phyloP scores from a whole-genome alignment of 92 coral and sea anemone species.

The Epizoanthus illoricatus region DNA sequence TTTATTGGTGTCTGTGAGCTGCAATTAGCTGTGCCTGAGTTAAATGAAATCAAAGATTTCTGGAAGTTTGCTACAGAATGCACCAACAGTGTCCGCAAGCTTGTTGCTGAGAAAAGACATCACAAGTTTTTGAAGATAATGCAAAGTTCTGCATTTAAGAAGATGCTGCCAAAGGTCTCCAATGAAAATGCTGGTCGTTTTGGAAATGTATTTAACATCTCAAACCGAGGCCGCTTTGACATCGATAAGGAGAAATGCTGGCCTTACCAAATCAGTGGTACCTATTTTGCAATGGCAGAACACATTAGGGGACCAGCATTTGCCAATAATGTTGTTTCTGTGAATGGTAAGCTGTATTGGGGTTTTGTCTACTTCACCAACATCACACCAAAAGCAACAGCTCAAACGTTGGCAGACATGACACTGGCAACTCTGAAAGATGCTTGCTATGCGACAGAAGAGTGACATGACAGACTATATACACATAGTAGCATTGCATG shows the following conservation, averaged over 20 bases:
- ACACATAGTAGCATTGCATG: no score
- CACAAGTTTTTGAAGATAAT: background rate
- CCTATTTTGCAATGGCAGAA: slow-evolving; percentile 24
- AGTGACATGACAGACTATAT: no score
- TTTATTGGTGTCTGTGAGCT: slow-evolving; percentile 16
- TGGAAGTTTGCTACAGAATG: slow-evolving; percentile 45
- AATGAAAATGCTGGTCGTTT: slow-evolving; percentile 9
- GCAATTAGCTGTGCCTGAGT: slow-evolving; percentile 18
- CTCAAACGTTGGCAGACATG: slow-evolving; percentile 51
- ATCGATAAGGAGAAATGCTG: slow-evolving; percentile 9
- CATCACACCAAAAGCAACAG: slow-evolving; percentile 51
- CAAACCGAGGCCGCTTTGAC: slow-evolving; percentile 43
- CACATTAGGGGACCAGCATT: slow-evolving; percentile 50
- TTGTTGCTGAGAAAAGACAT: slow-evolving; percentile 12
- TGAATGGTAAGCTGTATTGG: slow-evolving; percentile 66
- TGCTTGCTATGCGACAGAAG: background rate
- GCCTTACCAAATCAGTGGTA: slow-evolving; percentile 29
- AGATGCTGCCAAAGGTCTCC: background rate
- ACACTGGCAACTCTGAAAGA: slow-evolving; percentile 45
- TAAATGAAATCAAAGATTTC: slow-evolving; percentile 7
- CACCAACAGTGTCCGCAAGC: slow-evolving; percentile 1
- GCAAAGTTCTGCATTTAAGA: background rate
- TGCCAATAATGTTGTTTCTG: slow-evolving; percentile 53
- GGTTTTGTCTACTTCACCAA: slow-evolving; percentile 55
- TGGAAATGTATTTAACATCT: slow-evolving; percentile 38